These are phyloP conservation scores for Gryllus longicercus DNA, from an alignment of 2,888 invertebrate species.

Conservation along the genomic window DNA sequence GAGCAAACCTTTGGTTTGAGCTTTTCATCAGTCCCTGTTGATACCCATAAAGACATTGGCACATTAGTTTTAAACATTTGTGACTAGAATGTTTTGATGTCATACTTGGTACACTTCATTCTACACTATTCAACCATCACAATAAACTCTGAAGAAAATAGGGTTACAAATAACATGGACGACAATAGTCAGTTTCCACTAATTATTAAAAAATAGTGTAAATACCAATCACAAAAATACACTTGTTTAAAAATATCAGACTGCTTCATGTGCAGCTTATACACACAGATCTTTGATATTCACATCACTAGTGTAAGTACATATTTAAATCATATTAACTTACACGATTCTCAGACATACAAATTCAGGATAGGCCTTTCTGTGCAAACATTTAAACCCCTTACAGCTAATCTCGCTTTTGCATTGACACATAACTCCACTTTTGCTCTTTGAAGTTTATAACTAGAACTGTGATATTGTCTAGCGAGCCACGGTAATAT, in stretches of 20 bases:
- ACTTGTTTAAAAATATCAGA: slow-evolving; percentile 5
- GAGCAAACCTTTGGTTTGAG: neutral
- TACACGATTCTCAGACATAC: neutral
- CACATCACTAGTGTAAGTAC: slow-evolving; percentile 1
- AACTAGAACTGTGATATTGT: slow-evolving; percentile 92
- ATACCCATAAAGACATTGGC: slow-evolving; percentile 11
- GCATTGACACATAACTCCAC: slow-evolving; percentile 32
- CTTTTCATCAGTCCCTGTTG: neutral
- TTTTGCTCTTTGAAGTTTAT: slow-evolving; percentile 34
- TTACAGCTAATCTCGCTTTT: slow-evolving; percentile 22
- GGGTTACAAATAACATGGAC: neutral
- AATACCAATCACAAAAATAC: neutral
- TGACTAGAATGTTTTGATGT: slow-evolving; percentile 6
- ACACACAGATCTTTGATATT: neutral
- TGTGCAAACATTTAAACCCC: neutral
- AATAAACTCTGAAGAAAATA: slow-evolving; percentile 11
- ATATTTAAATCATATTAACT: neutral
- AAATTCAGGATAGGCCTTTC: neutral
- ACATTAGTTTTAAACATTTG: neutral
- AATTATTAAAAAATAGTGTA: slow-evolving; percentile 6
- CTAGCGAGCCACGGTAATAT: slow-evolving; percentile 86
- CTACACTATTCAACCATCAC: neutral
- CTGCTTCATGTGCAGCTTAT: neutral
- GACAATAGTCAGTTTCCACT: neutral
- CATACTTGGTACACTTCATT: neutral